A percentile compares a stretch with the other conserved stretches of the same genome.
Evolutionary conservation across 2,888 invertebrate genomes (phyloP).

Genomic region (Agriotes lineatus): DNA sequence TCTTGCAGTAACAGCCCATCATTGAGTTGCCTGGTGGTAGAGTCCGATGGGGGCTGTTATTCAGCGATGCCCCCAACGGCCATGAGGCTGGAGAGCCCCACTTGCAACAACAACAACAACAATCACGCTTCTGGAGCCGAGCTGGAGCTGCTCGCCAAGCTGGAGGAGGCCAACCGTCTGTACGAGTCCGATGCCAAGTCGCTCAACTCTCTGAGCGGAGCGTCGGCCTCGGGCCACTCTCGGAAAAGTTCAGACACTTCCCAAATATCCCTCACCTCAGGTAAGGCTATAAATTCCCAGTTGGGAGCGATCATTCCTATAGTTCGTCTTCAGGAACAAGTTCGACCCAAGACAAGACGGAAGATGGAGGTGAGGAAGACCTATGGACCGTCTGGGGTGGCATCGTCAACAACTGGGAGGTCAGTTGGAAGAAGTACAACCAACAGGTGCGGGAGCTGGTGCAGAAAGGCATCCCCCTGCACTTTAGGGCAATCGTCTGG

Average conservation of each 20-base stretch:
- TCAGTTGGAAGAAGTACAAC: constrained; percentile 89
- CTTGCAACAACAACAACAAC: constrained; percentile 67
- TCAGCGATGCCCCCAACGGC: constrained; percentile 64
- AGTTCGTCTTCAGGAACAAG: constrained; percentile 69
- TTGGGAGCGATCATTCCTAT: too few species aligned
- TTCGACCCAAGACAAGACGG: constrained; percentile 69
- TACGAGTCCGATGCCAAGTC: constrained; percentile 96
- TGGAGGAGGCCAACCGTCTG: constrained; percentile 96
- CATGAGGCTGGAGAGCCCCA: constrained; percentile 64
- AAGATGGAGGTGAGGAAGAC: constrained; percentile 84
- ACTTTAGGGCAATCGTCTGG: constrained; percentile 98
- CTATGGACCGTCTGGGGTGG: constrained; percentile 94
- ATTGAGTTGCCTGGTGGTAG: constrained; percentile 61
- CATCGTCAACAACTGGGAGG: constrained; percentile 96
- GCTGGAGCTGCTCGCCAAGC: constrained; percentile 91
- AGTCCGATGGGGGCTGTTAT: constrained; percentile 64
- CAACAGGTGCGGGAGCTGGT: constrained; percentile 91
- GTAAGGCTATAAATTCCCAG: too few species aligned
- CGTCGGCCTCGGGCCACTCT: constrained; percentile 78
- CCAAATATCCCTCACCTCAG: constrained; percentile 88
- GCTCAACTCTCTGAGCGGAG: constrained; percentile 81
- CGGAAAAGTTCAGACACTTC: constrained; percentile 95
- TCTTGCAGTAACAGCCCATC: constrained; percentile 55
- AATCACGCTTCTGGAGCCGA: constrained; percentile 74
- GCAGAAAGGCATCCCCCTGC: constrained; percentile 94